Evolutionary conservation across 1,140 invertebrate genomes (phyloP).

Genomic region (Adelges cooleyi): DNA sequence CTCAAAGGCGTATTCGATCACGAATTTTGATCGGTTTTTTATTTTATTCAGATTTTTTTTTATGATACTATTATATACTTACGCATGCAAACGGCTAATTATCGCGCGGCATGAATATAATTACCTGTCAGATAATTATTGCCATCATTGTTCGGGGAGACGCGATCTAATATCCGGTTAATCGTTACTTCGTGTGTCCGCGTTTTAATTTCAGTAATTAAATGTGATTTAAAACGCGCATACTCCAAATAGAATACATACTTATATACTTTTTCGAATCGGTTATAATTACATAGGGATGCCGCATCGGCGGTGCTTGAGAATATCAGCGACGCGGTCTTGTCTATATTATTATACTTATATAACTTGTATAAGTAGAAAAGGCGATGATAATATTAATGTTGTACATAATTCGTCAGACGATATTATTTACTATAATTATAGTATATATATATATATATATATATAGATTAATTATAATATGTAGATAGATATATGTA

Average conservation of each 20-base stretch:
- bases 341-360: not conserved
- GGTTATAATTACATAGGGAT: slow-evolving; percentile 27
- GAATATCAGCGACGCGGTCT: not conserved
- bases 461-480: too few relatives aligned
- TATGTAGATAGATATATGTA: too few relatives aligned
- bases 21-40: not conserved
- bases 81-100: slow-evolving; percentile 22
- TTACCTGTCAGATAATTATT: slow-evolving; percentile 14
- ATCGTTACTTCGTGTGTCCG: not conserved
- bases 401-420: too few relatives aligned
- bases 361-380: not conserved
- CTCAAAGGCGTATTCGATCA: slow-evolving; percentile 15
- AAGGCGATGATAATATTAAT: not conserved
- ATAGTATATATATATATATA: too few relatives aligned
- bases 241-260: slow-evolving; percentile 12
- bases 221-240: slow-evolving; percentile 21
- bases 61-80: not conserved
- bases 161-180: slow-evolving; percentile 17
- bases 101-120: slow-evolving; percentile 22
- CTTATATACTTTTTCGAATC: too few relatives aligned
- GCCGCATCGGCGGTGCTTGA: not conserved
- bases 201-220: slow-evolving; percentile 28
- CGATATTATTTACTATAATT: too few relatives aligned
- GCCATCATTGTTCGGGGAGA: slow-evolving; percentile 16
- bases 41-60: not conserved